Conservation (phyloP, 2,113 vertebrate genomes). For the Mohoua ochrocephala region DNA sequence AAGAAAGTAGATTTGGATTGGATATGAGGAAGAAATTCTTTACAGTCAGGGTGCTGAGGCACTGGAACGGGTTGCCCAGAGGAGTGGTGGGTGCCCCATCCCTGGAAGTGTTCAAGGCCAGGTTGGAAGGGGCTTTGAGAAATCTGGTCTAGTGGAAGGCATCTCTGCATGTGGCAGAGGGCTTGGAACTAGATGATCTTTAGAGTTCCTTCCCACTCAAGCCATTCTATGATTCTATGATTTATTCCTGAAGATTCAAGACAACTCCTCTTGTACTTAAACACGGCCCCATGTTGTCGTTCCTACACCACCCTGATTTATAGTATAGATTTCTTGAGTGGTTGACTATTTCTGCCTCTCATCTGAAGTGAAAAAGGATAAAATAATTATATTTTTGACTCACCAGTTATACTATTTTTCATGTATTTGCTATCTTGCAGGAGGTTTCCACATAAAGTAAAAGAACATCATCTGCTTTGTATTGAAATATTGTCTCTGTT, state of each 20-base stretch:
- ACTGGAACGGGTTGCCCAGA: neutral
- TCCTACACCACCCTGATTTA: neutral
- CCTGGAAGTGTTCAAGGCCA: neutral
- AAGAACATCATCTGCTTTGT: neutral
- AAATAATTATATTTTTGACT: neutral
- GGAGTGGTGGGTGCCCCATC: neutral
- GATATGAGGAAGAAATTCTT: neutral
- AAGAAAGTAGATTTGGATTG: neutral
- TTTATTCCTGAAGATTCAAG: neutral
- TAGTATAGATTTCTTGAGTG: neutral
- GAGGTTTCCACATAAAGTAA: neutral
- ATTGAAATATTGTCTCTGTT: neutral
- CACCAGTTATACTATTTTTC: neutral
- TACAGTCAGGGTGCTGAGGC: neutral
- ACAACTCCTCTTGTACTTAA: neutral
- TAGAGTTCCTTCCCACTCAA: neutral
- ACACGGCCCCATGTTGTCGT: neutral
- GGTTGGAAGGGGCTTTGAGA: neutral
- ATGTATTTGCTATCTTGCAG: neutral
- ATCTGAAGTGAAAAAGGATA: neutral
- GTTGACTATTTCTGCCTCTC: neutral
- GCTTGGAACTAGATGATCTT: neutral
- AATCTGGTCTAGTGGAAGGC: neutral
- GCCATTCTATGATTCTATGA: neutral
- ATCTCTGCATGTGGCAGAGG: neutral